These are phyloP conservation scores for Tapirus indicus DNA, from an alignment of 2,797 vertebrate genomes.

Conservation along the genomic window DNA sequence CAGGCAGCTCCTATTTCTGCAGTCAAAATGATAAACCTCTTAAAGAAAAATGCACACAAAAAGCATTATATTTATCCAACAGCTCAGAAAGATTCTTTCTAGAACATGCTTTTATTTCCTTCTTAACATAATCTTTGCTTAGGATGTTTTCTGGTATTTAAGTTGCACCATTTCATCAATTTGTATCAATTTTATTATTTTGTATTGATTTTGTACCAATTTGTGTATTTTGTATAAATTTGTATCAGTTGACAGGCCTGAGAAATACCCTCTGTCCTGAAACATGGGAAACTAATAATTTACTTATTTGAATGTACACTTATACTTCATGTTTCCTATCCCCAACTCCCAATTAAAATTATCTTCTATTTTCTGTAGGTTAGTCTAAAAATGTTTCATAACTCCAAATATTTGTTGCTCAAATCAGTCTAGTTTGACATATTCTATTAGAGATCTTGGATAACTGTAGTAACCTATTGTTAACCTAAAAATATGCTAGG, in stretches of 20 bases:
- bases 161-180: conserved; percentile 32
- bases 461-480: background rate
- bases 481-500: conserved; percentile 4
- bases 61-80: background rate
- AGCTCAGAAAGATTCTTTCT: conserved; percentile 12
- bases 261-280: conserved; percentile 44
- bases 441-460: conserved; percentile 30
- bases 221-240: conserved; percentile 40
- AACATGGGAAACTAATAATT: conserved; percentile 28
- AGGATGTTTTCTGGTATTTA: conserved; percentile 33
- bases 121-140: conserved; percentile 45
- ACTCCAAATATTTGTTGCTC: conserved; percentile 49
- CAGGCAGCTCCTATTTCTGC: conserved; percentile 29
- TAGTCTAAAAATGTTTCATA: background rate
- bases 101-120: background rate
- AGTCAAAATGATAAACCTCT: conserved; percentile 63
- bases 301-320: conserved; percentile 38
- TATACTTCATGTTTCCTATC: background rate
- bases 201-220: conserved; percentile 1
- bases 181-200: conserved; percentile 52
- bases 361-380: background rate
- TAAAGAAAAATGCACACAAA: conserved; percentile 54
- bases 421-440: background rate
- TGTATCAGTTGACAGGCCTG: background rate
- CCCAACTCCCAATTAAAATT: conserved; percentile 12